Evolutionary conservation across 2,888 invertebrate genomes (phyloP), one percentile per base, ranked within the genome.

Genomic region (Melanostoma mellinum): DNA sequence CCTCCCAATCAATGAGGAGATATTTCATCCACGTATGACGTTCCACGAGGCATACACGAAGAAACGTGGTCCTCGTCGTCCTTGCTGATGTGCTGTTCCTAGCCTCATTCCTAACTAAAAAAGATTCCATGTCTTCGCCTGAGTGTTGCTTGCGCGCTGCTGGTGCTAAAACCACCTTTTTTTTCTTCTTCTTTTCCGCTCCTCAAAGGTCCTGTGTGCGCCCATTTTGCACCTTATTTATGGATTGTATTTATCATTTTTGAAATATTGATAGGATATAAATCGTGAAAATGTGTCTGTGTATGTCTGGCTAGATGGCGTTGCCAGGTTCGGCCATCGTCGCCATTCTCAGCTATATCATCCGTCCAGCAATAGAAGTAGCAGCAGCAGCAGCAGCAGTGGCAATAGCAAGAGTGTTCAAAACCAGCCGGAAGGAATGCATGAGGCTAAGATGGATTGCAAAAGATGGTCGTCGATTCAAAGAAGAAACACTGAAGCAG

Each of bases 231-330:
- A 86, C 87, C 87, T 87, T 87, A 87, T 87, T 87, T 87, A 87
- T 87, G 86, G 87, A 87, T 86, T 87, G 86, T 87, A 87, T 87
- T 87, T 87, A 87, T 87, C 87, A 87, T 87, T 86, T 87, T 87
- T 87, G 86, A 87, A 86, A 87, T 86, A 87, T 87, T 87, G 87
- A 87, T 86, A 79, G 86, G 86, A 86, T 86, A 86, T 86, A 86
- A 86, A 86, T 86, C 86, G 76, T 85, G 71, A 86, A 85, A 80
- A 55, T 61, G 50, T 81, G 71, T 52, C 72, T 68, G 58, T 75
- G 68, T 68, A 50, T 71, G 60, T 55, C 58, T 71, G 60, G 32
- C 46, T 65, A 50, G 56, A 76, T 65, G 67, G 52, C 52, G 46
- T 68, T 60, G 55, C 73, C 73, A 74, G 63, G 58, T 63, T 75